phyloP scores from a whole-genome alignment of 2,888 invertebrate species.

The Drosophila meridiana region DNA sequence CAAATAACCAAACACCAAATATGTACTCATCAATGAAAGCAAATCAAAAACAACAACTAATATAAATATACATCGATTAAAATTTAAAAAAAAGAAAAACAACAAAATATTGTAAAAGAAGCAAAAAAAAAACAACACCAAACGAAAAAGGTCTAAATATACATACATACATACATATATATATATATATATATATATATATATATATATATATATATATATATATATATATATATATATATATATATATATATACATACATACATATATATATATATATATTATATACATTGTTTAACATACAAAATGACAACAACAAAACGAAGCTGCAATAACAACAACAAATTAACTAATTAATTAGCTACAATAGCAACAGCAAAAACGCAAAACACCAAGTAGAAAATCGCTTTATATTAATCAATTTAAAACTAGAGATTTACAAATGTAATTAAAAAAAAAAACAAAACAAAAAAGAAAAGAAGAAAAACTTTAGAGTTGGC shows the following conservation, averaged over 20 bases:
- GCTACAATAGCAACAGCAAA: constrained; percentile 33
- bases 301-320: not conserved
- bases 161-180: not conserved
- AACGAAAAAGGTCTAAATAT: constrained; percentile 43
- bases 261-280: not conserved
- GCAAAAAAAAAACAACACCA: constrained; percentile 43
- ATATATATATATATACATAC: not conserved
- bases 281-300: not conserved
- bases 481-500: constrained; percentile 3
- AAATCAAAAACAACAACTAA: constrained; percentile 16
- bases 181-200: not conserved
- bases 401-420: constrained; percentile 46
- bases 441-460: constrained; percentile 27
- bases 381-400: constrained; percentile 50
- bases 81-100: constrained; percentile 14
- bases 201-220: too few species aligned
- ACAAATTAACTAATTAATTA: constrained; percentile 6
- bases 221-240: constrained; percentile 4
- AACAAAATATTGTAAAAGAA: constrained; percentile 1
- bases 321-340: constrained; percentile 5
- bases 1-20: constrained; percentile 27
- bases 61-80: constrained; percentile 8
- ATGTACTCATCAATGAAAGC: constrained; percentile 14
- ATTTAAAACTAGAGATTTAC: constrained; percentile 26
- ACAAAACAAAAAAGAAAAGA: not conserved